Percentiles rank a stretch among this genome's conserved stretches.
These are phyloP conservation scores for Helarctos malayanus DNA, from an alignment of 2,797 vertebrate species.

Conservation along the genomic window DNA sequence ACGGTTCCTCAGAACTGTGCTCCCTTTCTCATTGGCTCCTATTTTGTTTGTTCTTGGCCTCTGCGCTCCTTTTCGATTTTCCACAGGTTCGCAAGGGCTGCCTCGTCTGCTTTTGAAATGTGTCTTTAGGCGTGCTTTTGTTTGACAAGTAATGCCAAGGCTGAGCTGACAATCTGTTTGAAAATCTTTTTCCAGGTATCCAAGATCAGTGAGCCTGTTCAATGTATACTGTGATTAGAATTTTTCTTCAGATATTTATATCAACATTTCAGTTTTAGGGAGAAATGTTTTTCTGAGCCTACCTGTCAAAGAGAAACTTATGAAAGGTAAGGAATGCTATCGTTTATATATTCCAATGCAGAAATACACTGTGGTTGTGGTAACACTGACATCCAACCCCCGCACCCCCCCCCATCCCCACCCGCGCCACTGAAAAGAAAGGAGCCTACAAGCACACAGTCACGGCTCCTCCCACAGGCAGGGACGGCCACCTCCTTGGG, in stretches of 20 bases:
- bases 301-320: slow-evolving; percentile 92
- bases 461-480: slow-evolving; percentile 76
- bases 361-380: slow-evolving; percentile 85
- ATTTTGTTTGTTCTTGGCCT: slow-evolving; percentile 97
- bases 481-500: slow-evolving; percentile 81
- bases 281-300: slow-evolving; percentile 93
- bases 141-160: slow-evolving; percentile 95
- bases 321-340: slow-evolving; percentile 89
- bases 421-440: slow-evolving; percentile 86
- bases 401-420: slow-evolving; percentile 25
- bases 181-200: slow-evolving; percentile 96
- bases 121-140: slow-evolving; percentile 96
- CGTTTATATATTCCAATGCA: slow-evolving; percentile 92
- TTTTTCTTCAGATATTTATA: slow-evolving; percentile 97
- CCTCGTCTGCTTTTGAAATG: slow-evolving; percentile 94
- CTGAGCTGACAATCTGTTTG: slow-evolving; percentile 96
- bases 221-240: slow-evolving; percentile 98
- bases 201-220: slow-evolving; percentile 95
- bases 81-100: slow-evolving; percentile 95
- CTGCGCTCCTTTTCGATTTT: slow-evolving; percentile 95
- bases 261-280: slow-evolving; percentile 95
- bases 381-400: slow-evolving; percentile 85
- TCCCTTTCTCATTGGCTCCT: slow-evolving; percentile 93
- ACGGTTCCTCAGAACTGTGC: slow-evolving; percentile 92
- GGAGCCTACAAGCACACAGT: slow-evolving; percentile 80